Evolutionary conservation across 2,888 invertebrate species (phyloP).

Genomic region (Ophion obscuratus): DNA sequence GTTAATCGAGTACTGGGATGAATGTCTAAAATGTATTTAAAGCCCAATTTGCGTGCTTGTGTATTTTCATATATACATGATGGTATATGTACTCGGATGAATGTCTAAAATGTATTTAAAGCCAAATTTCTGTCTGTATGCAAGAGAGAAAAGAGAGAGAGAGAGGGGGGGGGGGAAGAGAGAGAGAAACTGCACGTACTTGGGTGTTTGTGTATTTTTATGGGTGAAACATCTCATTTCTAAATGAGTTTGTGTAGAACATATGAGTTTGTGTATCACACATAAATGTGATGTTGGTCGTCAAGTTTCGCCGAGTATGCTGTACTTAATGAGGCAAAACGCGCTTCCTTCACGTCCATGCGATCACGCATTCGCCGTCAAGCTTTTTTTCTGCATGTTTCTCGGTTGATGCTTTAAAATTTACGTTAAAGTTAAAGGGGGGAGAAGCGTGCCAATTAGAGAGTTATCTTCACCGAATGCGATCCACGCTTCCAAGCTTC

Average conservation of each 20-base stretch:
- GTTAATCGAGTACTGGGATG: constrained; percentile 66
- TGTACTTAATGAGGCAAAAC: constrained; percentile 57
- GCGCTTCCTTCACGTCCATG: no score
- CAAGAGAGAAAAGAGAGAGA: not conserved
- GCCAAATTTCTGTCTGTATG: constrained; percentile 11
- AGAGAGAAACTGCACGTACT: not conserved
- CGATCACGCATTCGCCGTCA: no score
- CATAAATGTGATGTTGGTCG: constrained; percentile 29
- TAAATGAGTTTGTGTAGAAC: not conserved
- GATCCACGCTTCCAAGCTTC: constrained; percentile 62
- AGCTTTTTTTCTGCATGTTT: constrained; percentile 51
- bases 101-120: constrained; percentile 44
- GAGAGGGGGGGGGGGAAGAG: no score
- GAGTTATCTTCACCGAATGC: constrained; percentile 54
- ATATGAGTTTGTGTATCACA: not conserved
- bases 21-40: constrained; percentile 46
- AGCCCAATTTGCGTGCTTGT: constrained; percentile 20
- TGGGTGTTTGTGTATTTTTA: not conserved
- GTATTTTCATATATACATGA: not conserved
- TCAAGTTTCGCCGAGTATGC: constrained; percentile 58
- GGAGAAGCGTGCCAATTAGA: constrained; percentile 75
- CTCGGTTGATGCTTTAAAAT: constrained; percentile 70
- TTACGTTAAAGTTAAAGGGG: not conserved
- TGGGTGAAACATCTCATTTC: not conserved
- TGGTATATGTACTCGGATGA: constrained; percentile 33